These are phyloP conservation scores for Tethea ocularis DNA, from an alignment of 2,888 invertebrate species.

Conservation along the genomic window DNA sequence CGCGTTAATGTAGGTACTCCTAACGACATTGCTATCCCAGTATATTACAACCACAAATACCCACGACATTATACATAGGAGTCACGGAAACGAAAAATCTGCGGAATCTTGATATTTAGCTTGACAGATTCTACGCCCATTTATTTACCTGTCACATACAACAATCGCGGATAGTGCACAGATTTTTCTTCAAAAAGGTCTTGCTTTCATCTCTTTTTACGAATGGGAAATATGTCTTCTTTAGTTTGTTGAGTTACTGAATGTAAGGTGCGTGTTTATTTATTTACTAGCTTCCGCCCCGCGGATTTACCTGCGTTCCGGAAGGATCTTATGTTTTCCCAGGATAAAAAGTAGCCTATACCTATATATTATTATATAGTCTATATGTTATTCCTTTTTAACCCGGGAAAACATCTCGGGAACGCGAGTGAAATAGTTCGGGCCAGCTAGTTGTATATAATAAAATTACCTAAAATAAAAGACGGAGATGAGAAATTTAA, in stretches of 20 bases:
- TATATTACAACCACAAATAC: background rate
- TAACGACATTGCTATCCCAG: background rate
- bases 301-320: too few relatives aligned
- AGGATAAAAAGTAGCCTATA: too few relatives aligned
- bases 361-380: background rate
- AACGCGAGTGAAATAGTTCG: too few relatives aligned
- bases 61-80: background rate
- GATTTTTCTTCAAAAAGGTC: background rate
- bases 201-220: background rate
- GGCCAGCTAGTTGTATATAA: too few relatives aligned
- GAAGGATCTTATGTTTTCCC: too few relatives aligned
- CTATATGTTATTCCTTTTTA: too few relatives aligned
- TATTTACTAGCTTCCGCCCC: too few relatives aligned
- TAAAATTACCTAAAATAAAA: too few relatives aligned
- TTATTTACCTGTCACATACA: slow-evolving; percentile 5
- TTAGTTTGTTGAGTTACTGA: background rate
- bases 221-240: background rate
- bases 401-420: too few relatives aligned
- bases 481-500: too few relatives aligned
- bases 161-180: background rate
- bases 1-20: too few relatives aligned
- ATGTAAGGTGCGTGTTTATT: too few relatives aligned
- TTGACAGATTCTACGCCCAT: background rate
- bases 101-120: background rate
- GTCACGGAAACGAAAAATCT: background rate